Evolutionary conservation across 2,113 vertebrate genomes (phyloP), one percentile per base, ranked within the genome.

Genomic region (Hemibates koningsi): DNA sequence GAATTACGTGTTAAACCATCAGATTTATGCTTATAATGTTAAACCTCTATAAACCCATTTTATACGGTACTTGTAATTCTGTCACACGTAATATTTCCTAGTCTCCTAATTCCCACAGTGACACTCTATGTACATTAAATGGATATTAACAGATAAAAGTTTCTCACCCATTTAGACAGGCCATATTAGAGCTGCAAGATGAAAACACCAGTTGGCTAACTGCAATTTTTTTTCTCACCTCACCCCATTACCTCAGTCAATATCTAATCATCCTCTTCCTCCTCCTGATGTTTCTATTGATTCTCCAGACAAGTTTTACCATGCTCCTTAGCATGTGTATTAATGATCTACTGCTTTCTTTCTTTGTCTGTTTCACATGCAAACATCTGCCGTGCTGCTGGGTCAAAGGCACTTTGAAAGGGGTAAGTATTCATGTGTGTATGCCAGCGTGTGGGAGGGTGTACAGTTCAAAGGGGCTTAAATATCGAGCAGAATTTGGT

Each of bases 241-340:
- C 90, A 92, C 84, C 84, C 90, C 91, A 90, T 93, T 93, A 93
- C 90, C 86, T 89, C 81, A 84, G 86, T 95, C 93, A 92, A 94
- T 95, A 94, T 85, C 89, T 93, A 94, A 93, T 95, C 86, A 85
- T 86, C 85, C 52, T 86, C 82, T 92, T 95, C 89, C 89, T 91
- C 61, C 66, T 89, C 80, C 29, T 93, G 90, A 88, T 84, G 82
- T 91, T 93, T 80, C 76, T 87, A 94, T 95, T 82, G 92, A 95
- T 95, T 90, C 63, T 41, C 6, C 17, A 52, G 88, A 91, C 83
- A 89, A 82, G 76, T 88, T 87, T 57, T 82, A 61, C 83, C 59
- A 82, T 50, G 68, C 86, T 92, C 83, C 50, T 94, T 94, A 92
- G 86, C 86, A 90, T 91, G 84, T 90, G 79, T 90, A 93, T 90